Evolutionary conservation across 35 echinoderm and acorn worm genomes (phyloP), one percentile per base, ranked within the genome.

Genomic region (Ptychodera flava): DNA sequence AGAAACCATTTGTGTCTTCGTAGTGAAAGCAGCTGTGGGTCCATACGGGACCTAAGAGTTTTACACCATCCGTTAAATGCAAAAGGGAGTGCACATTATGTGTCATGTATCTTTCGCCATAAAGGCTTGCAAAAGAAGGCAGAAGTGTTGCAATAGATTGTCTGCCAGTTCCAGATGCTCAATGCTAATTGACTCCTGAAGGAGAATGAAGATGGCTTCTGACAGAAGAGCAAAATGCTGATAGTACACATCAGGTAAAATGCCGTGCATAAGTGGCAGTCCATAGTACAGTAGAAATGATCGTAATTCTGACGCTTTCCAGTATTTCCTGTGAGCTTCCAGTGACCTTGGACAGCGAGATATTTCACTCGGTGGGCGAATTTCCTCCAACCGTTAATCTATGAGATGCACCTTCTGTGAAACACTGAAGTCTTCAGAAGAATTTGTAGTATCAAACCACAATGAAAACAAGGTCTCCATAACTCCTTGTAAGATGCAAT

Each of bases 221-320:
- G 85, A 83, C 35, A 86, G 34, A 32, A 91, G 78, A 27, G 85
- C 64, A 86, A 86, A 86, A 81, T 91, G 89, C 27, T 86, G 83
- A 33, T 82, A 87, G 77, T 90, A 90, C 0, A 82, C 35, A 35
- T 86, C 83, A 22, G 75, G 33, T 16, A 90, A 22, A 35, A 93
- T 15, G 35, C 52, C 83, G 38, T 30, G 85, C 36, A 93, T 86
- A 30, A 90, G 35, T 83, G 92, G 92, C 22, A 93, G 29, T 29
- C 88, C 89, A 83, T 93, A 90, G 77, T 93, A 93, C 16, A 93
- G 80, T 12, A 90, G 35, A 84, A 84, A 93, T 36, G 92, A 81
- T 86, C 92, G 79, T 76, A 88, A 85, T 78, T 93, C 92, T 86
- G 92, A 90, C 10, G 92, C 92, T 37, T 93, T 93, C 92, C 88